Evolutionary conservation across 2,113 vertebrate genomes (phyloP), one percentile per base, ranked within the genome.

Genomic region (Podocnemis expansa): DNA sequence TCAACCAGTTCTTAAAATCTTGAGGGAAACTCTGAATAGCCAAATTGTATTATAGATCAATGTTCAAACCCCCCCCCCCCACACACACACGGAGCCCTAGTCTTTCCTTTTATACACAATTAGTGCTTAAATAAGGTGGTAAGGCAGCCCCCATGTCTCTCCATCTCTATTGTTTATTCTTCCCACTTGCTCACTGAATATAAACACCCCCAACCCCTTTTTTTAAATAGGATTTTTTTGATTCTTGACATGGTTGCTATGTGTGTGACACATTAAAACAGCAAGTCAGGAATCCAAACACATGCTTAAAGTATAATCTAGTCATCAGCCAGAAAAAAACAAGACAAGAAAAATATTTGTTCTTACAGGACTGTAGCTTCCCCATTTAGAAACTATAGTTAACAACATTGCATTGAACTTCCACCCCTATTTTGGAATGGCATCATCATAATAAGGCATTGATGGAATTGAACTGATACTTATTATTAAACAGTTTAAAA

Each of bases 61-160:
- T 75, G 49, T 84, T 60, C 31, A 4, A 41, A 52, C 11, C n/a
- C n/a, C n/a, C n/a, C n/a, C n/a, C n/a, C n/a, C n/a, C n/a, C 49
- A 67, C 10, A 34, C 21, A 2, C 16, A 45, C 14, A 45, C 14
- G 10, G 19, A 5, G 9, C 45, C 56, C 51, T 3, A 0, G 4
- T 16, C 6, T 13, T 34, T 52, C 60, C 54, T 81, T 70, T 41
- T 41, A 16, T 27, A 25, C 24, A 67, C n/a, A 75, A 8, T 13
- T 0, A 25, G 0, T 45, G 41, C 4, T 0, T 63, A 29, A 29
- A 75, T 70, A 70, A 70, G n/a, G 41, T 63, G 14, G 5, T 1
- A 55, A 54, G 29, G n/a, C n/a, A 67, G 63, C 70, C n/a, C 70
- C 41, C 24, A 45, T 76, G 25, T 45, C 43, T 43, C 25, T 12